These are phyloP conservation scores for Chironomus striatipennis DNA, from an alignment of 1,140 invertebrate species.

Conservation along the genomic window DNA sequence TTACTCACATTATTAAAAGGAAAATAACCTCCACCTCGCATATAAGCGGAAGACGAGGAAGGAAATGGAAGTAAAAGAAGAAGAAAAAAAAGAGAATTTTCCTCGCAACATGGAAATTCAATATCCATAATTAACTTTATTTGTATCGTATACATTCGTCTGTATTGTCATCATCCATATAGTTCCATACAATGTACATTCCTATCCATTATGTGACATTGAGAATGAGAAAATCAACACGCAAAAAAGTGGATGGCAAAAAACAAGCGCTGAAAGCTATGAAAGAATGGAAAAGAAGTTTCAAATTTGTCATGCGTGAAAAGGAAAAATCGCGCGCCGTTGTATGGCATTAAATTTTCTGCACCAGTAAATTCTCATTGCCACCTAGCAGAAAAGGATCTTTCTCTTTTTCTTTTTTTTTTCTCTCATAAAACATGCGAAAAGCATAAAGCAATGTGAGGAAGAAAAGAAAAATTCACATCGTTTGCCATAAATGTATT, in stretches of 20 bases:
- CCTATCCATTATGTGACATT: background rate
- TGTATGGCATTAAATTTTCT: constrained; percentile 20
- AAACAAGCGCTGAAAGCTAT: constrained; percentile 15
- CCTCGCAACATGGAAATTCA: constrained; percentile 16
- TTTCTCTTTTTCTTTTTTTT: background rate
- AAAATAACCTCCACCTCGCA: background rate
- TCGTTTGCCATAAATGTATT: background rate
- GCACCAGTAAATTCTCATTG: background rate
- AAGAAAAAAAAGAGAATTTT: background rate
- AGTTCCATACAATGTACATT: background rate
- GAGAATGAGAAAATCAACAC: background rate
- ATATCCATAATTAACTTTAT: constrained; percentile 22
- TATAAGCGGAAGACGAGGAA: background rate
- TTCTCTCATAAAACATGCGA: background rate
- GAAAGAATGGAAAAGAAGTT: background rate
- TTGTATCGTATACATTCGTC: background rate
- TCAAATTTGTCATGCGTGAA: constrained; percentile 20
- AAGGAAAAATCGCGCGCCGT: constrained; percentile 21
- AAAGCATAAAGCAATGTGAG: background rate
- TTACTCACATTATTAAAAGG: background rate
- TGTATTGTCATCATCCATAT: background rate
- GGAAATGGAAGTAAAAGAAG: background rate
- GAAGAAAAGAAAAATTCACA: background rate
- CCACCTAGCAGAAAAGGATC: background rate
- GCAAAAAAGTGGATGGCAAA: background rate